A percentile compares a stretch with the other conserved stretches of the same genome.
Evolutionary conservation across 2,797 vertebrate genomes (phyloP).

Genomic region (Ispidina lecontei): DNA sequence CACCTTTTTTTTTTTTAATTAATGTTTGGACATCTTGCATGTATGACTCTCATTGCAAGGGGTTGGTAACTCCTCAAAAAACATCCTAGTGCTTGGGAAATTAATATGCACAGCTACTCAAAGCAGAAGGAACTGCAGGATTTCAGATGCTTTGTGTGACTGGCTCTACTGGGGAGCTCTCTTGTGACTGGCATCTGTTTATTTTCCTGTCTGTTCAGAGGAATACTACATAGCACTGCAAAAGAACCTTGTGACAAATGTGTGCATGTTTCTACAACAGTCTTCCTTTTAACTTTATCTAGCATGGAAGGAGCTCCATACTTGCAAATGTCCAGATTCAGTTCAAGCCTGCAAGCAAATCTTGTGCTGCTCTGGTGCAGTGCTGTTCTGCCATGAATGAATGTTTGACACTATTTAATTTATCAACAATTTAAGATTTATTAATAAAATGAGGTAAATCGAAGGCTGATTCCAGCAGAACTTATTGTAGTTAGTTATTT

Average conservation of each 20-base stretch:
- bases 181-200: not conserved
- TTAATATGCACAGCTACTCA: not conserved
- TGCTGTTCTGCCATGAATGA: not conserved
- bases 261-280: not conserved
- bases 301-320: fast-evolving
- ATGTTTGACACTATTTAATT: not conserved
- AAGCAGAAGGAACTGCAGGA: not conserved
- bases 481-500: not conserved
- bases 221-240: not conserved
- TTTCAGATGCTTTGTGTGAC: not conserved
- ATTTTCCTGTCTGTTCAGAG: not conserved
- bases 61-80: not conserved
- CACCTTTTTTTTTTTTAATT: not conserved
- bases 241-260: not conserved
- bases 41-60: not conserved
- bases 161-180: not conserved
- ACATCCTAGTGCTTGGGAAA: not conserved
- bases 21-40: not conserved
- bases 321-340: fast-evolving
- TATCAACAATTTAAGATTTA: not conserved
- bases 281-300: not conserved
- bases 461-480: not conserved
- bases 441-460: not conserved
- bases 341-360: not conserved
- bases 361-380: fast-evolving